A percentile compares a stretch with the other conserved stretches of the same genome.
Evolutionary conservation across 2,797 vertebrate genomes (phyloP).

Genomic region (Brotula barbata): DNA sequence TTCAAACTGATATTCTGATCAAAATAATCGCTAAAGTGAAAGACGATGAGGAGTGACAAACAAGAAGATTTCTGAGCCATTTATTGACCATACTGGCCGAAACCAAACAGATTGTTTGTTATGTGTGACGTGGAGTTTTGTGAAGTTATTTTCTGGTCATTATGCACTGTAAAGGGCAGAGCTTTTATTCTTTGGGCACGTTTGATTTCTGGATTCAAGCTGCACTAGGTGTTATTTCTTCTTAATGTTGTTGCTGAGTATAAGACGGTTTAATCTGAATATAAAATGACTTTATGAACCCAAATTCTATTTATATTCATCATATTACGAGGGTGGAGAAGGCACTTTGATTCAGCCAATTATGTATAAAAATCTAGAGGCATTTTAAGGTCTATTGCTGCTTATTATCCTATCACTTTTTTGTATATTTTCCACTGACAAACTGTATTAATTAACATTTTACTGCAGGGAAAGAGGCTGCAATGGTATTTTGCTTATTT

Average conservation of each 20-base stretch:
- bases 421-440: conserved; percentile 31
- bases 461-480: conserved; percentile 4
- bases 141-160: conserved; percentile 37
- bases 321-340: neutral
- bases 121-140: conserved; percentile 49
- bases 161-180: conserved; percentile 23
- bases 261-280: conserved; percentile 17
- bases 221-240: neutral
- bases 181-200: conserved; percentile 34
- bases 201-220: conserved; percentile 14
- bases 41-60: neutral
- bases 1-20: conserved; percentile 14
- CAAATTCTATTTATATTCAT: conserved; percentile 1
- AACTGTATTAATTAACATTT: conserved; percentile 27
- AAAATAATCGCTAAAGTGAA: neutral
- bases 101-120: conserved; percentile 22
- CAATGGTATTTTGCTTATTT: conserved; percentile 21
- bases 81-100: neutral
- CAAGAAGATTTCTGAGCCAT: conserved; percentile 8
- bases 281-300: neutral
- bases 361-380: conserved; percentile 2
- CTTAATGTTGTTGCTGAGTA: neutral
- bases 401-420: conserved; percentile 7
- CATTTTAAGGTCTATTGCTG: neutral
- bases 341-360: conserved; percentile 16